Evolutionary conservation across 2,888 invertebrate genomes (phyloP), one percentile per base, ranked within the genome.

Genomic region (Pachycephus smyrnensis): DNA sequence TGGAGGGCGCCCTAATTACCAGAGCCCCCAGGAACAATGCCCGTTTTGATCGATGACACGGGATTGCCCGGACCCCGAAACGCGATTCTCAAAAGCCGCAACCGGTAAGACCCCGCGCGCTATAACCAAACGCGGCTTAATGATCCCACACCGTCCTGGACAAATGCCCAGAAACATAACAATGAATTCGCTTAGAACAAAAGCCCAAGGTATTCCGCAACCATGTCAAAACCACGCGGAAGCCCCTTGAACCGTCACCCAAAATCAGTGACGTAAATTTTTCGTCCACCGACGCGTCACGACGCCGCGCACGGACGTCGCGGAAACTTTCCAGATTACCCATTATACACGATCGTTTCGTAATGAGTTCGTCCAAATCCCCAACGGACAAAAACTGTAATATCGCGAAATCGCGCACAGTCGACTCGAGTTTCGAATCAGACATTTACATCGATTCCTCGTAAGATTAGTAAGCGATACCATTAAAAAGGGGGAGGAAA

Each of bases 11-110:
- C 71, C 71, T 71, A 71, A 71, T 71, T 71, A 71, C 31, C 55
- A 55, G 55, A 55, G 55, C 23, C 55, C 55, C 55, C 55, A 76
- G 74, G 80, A 80, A 79, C 78, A 81, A 79, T 81, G 74, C 78
- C 73, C 73, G 68, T 78, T 77, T 81, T 80, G 81, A 81, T 81
- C 78, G 80, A 81, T 78, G 77, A 78, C 79, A 75, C 76, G 76
- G 79, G 55, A 55, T 55, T 55, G 55, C 55, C 55, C 55, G 55
- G 55, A 2, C 55, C 55, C 55, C 55, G 55, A 55, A 23, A 55
- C 55, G 55, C 55, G 55, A 55, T 23, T 55, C 55, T 55, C 15
- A 55, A 23, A 23, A 55, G 55, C 55, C 55, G 15, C 23, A 9
- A 23, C 23, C 55, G 55, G 23, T 55, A 55, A 55, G 55, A 23